Conservation (phyloP, 2,797 vertebrate species). For the Pogoniulus pusillus region DNA sequence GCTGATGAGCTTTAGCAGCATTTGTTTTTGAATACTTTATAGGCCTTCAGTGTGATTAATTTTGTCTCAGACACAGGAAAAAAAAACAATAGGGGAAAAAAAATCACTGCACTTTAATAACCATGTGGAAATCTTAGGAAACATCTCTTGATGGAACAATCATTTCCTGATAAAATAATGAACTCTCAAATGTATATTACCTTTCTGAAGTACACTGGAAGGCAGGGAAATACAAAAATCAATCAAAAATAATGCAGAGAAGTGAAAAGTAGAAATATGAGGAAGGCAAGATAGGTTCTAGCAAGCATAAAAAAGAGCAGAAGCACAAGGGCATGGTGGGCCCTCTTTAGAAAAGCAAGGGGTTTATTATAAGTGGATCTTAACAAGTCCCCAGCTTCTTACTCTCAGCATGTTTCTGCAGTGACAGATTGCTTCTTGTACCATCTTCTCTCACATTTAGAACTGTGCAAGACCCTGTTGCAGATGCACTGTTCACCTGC, state of each 20-base stretch:
- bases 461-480: background rate
- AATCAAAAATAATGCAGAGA: background rate
- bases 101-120: background rate
- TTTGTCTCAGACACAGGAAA: background rate
- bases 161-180: background rate
- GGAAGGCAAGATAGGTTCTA: background rate
- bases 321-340: background rate
- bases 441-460: background rate
- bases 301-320: background rate
- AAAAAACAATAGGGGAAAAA: background rate
- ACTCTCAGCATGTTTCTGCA: background rate
- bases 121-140: background rate
- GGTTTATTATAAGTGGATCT: background rate
- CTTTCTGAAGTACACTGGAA: background rate
- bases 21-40: background rate
- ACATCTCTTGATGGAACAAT: background rate
- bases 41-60: background rate
- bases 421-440: background rate
- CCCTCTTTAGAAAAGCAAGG: background rate
- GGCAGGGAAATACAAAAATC: background rate
- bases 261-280: rapidly evolving
- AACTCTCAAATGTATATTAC: background rate
- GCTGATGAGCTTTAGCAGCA: background rate
- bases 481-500: background rate
- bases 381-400: background rate